phyloP scores from a whole-genome alignment of 2,113 vertebrate species.

The Beaufortia kweichowensis region DNA sequence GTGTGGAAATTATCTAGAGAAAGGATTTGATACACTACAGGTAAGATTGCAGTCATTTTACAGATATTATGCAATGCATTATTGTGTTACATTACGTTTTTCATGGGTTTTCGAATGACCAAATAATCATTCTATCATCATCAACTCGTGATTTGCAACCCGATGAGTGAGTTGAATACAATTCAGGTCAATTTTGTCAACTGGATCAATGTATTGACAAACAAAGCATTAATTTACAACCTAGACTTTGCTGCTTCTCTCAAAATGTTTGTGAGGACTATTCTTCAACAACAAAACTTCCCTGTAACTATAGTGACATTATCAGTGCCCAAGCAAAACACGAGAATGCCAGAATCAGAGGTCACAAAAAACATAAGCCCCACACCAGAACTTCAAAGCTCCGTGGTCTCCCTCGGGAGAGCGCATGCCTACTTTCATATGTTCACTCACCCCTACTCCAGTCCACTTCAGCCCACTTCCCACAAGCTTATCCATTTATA shows the following conservation, averaged over 20 bases:
- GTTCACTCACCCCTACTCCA: slow-evolving; percentile 45
- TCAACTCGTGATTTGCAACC: too few species aligned
- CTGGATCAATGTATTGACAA: too few species aligned
- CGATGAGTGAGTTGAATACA: too few species aligned
- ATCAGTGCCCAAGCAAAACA: slow-evolving; percentile 40
- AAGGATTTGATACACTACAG: slow-evolving; percentile 88
- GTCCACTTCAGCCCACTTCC: slow-evolving; percentile 60
- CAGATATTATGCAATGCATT: not conserved
- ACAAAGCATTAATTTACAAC: too few species aligned
- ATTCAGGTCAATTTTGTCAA: too few species aligned
- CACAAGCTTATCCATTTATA: slow-evolving; percentile 48
- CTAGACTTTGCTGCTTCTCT: too few species aligned
- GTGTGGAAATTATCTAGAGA: slow-evolving; percentile 88
- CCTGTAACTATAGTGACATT: slow-evolving; percentile 1
- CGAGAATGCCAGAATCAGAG: slow-evolving; percentile 23
- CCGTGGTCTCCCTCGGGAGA: slow-evolving; percentile 31
- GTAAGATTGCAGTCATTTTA: slow-evolving; percentile 62
- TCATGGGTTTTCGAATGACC: too few species aligned
- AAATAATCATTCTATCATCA: too few species aligned
- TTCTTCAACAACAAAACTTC: not conserved
- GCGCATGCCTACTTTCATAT: slow-evolving; percentile 49
- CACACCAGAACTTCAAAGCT: slow-evolving; percentile 25
- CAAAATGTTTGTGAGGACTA: too few species aligned
- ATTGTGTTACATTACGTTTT: not conserved
- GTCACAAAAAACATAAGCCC: slow-evolving; percentile 24